Evolutionary conservation across 2,797 vertebrate species (phyloP).

Genomic region (Malacoraja senta): DNA sequence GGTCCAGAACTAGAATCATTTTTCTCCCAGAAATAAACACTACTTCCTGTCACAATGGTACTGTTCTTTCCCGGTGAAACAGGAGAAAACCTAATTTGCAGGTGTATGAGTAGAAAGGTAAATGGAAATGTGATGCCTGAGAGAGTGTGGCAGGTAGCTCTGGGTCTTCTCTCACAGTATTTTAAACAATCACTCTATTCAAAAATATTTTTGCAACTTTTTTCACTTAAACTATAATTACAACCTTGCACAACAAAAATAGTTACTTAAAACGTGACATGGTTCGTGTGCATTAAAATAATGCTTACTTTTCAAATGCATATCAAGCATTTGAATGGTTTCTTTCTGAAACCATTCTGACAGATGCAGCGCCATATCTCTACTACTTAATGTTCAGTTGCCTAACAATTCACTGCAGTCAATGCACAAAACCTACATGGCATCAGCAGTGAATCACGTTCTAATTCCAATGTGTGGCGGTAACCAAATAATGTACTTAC

Average conservation of each 20-base stretch:
- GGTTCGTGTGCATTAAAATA: not conserved
- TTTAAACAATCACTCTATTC: constrained; percentile 57
- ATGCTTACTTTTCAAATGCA: not conserved
- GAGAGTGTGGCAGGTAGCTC: constrained; percentile 65
- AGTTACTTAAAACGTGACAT: not conserved
- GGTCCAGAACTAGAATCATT: constrained; percentile 54
- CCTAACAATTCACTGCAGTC: no score
- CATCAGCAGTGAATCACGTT: no score
- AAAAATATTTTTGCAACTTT: constrained; percentile 52
- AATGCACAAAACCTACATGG: no score
- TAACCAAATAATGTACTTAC: no score
- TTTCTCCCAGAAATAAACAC: constrained; percentile 71
- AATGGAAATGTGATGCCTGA: constrained; percentile 64
- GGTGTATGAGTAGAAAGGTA: constrained; percentile 71
- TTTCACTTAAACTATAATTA: constrained; percentile 45
- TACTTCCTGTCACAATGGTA: constrained; percentile 69
- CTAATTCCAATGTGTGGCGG: no score
- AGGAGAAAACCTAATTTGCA: constrained; percentile 70
- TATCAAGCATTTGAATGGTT: not conserved
- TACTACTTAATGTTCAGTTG: not conserved
- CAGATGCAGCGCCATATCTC: not conserved
- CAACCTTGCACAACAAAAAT: constrained; percentile 41
- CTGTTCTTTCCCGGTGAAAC: constrained; percentile 70
- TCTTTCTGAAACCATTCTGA: not conserved
- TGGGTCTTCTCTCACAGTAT: constrained; percentile 57